A percentile compares a stretch with the other conserved stretches of the same genome.
Conservation (phyloP, 2,888 invertebrate genomes). For the Cyclophora albipunctata region DNA sequence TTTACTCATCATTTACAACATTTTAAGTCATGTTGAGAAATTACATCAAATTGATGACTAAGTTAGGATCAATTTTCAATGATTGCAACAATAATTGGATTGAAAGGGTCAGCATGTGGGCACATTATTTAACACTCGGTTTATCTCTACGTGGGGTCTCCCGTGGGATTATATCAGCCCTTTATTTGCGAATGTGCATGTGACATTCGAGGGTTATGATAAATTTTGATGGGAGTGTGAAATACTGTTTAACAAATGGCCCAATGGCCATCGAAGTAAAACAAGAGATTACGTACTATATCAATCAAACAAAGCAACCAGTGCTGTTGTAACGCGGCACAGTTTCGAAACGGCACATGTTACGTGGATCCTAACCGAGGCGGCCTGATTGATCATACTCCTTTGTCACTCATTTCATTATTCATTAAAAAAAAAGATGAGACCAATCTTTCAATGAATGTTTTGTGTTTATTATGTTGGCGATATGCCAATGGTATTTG, state of each 20-base stretch:
- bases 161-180: slow-evolving; percentile 67
- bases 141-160: slow-evolving; percentile 67
- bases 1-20: slow-evolving; percentile 7
- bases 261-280: slow-evolving; percentile 33
- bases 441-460: slow-evolving; percentile 7
- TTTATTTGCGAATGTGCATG: slow-evolving; percentile 26
- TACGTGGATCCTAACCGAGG: slow-evolving; percentile 42
- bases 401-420: slow-evolving; percentile 14
- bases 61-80: slow-evolving; percentile 10
- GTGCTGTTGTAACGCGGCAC: slow-evolving; percentile 48
- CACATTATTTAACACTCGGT: slow-evolving; percentile 50
- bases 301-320: slow-evolving; percentile 65
- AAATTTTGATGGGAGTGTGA: not conserved
- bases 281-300: slow-evolving; percentile 63
- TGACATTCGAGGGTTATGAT: slow-evolving; percentile 6
- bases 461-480: slow-evolving; percentile 1
- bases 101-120: slow-evolving; percentile 62
- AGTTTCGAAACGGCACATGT: slow-evolving; percentile 53
- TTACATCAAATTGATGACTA: slow-evolving; percentile 13
- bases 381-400: slow-evolving; percentile 16
- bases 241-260: slow-evolving; percentile 1
- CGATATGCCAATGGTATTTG: slow-evolving; percentile 1
- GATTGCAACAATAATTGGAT: slow-evolving; percentile 34
- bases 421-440: slow-evolving; percentile 5
- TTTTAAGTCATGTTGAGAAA: slow-evolving; percentile 13